Conservation (phyloP, 2,113 vertebrate species). For the Heterochromis multidens region DNA sequence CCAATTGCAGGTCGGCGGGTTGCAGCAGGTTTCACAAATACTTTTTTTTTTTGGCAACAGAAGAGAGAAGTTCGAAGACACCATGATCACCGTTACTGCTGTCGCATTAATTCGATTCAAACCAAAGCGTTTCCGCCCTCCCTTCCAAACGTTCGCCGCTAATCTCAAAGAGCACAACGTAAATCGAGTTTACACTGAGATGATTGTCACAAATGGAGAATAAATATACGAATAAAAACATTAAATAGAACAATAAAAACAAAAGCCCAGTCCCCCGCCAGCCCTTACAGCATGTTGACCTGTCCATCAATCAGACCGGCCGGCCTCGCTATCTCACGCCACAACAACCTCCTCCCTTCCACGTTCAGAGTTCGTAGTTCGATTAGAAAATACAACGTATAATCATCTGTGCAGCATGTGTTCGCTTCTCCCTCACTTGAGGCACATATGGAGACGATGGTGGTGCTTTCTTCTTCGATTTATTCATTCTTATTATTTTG, state of each 20-base stretch:
- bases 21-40: conserved; percentile 6
- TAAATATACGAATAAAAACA: not conserved
- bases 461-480: conserved; percentile 32
- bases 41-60: not conserved
- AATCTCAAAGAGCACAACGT: conserved; percentile 69
- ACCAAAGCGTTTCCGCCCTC: conserved; percentile 59
- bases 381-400: conserved; percentile 2
- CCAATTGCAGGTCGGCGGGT: conserved; percentile 29
- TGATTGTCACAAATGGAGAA: not conserved
- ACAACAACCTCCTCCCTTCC: not conserved
- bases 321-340: not conserved
- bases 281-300: conserved; percentile 46
- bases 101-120: conserved; percentile 27
- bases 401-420: not conserved
- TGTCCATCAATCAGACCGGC: conserved; percentile 7
- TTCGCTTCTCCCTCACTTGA: conserved; percentile 10
- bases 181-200: conserved; percentile 63
- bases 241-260: not conserved
- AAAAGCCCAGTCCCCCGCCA: conserved; percentile 17
- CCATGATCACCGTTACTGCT: conserved; percentile 31
- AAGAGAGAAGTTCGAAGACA: conserved; percentile 21
- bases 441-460: conserved; percentile 18
- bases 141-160: conserved; percentile 36
- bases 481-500: conserved; percentile 24
- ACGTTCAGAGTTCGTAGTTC: conserved; percentile 22